phyloP scores from a whole-genome alignment of 2,113 vertebrate species.

The Chaenocephalus aceratus region DNA sequence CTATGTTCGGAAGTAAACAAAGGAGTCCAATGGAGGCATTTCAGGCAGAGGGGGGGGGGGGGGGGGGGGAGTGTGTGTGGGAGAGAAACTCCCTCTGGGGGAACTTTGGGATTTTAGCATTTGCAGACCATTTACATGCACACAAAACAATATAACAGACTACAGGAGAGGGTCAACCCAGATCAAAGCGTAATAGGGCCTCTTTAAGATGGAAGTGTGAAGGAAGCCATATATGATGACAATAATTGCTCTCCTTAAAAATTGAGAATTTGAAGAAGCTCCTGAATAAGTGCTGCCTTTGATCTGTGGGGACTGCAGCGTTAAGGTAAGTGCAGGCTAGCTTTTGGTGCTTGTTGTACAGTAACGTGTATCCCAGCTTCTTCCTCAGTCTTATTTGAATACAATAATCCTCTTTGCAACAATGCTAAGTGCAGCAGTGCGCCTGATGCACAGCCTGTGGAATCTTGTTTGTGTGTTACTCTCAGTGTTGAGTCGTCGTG shows the following conservation, averaged over 20 bases:
- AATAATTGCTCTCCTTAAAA: not conserved
- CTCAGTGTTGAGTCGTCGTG: not conserved
- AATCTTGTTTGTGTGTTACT: not conserved
- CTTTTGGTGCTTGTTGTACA: not conserved
- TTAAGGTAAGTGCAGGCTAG: not conserved
- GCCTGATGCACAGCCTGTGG: not conserved
- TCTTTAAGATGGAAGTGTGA: not conserved
- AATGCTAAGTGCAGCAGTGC: not conserved
- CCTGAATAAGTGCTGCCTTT: not conserved
- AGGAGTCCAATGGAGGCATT: too few species aligned
- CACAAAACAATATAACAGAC: too few species aligned
- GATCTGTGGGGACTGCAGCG: not conserved
- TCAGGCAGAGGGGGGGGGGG: too few species aligned
- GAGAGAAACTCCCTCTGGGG: too few species aligned
- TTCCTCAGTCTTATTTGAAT: not conserved
- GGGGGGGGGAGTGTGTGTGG: too few species aligned
- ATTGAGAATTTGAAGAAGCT: not conserved
- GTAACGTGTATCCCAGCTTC: not conserved
- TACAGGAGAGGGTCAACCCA: too few species aligned
- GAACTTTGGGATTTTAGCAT: too few species aligned
- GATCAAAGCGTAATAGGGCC: too few species aligned
- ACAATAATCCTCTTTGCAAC: slow-evolving; percentile 6
- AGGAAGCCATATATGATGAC: not conserved
- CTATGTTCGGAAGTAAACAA: too few species aligned
- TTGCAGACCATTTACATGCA: too few species aligned